Evolutionary conservation across 2,113 vertebrate genomes (phyloP).

Genomic region (Mormoops blainvillei): DNA sequence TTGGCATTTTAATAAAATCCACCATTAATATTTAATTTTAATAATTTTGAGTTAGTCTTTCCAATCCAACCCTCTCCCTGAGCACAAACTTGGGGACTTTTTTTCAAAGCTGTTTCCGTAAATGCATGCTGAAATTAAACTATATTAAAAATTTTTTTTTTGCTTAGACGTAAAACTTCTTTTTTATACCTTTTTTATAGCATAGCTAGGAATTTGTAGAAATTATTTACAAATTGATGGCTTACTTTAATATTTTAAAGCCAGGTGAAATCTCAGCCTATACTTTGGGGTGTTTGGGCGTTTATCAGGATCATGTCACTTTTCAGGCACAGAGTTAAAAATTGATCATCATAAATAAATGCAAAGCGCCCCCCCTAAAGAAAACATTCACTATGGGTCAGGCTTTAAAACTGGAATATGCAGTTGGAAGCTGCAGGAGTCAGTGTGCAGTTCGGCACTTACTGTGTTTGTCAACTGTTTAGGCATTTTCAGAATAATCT

Average conservation of each 20-base stretch:
- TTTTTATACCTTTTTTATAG: neutral
- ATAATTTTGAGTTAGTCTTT: constrained; percentile 24
- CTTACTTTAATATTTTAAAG: neutral
- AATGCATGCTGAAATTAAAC: constrained; percentile 21
- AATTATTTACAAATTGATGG: neutral
- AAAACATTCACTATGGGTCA: neutral
- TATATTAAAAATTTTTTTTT: neutral
- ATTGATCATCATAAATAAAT: neutral
- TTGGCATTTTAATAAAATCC: constrained; percentile 34
- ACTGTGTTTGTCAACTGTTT: neutral
- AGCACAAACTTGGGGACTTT: neutral
- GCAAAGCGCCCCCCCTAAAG: neutral
- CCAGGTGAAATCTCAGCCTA: neutral
- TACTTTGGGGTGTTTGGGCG: neutral
- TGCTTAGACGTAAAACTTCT: neutral
- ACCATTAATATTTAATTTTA: constrained; percentile 59
- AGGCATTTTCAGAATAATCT: neutral
- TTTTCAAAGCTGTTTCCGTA: neutral
- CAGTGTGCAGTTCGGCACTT: neutral
- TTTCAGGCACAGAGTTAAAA: neutral
- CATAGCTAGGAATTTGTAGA: neutral
- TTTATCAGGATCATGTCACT: neutral
- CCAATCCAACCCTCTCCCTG: neutral
- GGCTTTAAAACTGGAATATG: neutral
- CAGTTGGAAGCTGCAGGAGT: neutral